Conservation (phyloP, 2,888 invertebrate species). For the Aspidiotus destructor region DNA sequence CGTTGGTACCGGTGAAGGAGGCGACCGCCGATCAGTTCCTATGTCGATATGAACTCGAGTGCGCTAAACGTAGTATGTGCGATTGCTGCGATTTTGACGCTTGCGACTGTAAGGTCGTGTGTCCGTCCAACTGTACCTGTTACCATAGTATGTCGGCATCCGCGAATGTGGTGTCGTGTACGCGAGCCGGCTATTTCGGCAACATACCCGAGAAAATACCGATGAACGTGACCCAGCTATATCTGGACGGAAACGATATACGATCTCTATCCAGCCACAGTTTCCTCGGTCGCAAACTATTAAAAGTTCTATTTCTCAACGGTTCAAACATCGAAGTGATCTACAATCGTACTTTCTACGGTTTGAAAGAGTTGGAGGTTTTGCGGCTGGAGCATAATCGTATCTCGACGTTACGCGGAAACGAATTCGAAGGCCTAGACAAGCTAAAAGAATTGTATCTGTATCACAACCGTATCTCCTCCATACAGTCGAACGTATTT, state of each 20-base stretch:
- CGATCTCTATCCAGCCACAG: slow-evolving; percentile 67
- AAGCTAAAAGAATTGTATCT: slow-evolving; percentile 61
- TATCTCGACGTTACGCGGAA: slow-evolving; percentile 59
- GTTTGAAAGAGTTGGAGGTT: slow-evolving; percentile 63
- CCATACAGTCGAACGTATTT: slow-evolving; percentile 64
- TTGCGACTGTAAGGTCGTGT: slow-evolving; percentile 87
- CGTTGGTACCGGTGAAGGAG: slow-evolving; percentile 59
- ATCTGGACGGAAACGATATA: slow-evolving; percentile 74
- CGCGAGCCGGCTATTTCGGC: slow-evolving; percentile 57
- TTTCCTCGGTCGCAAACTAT: slow-evolving; percentile 72
- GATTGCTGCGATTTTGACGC: slow-evolving; percentile 86
- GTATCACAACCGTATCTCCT: slow-evolving; percentile 61
- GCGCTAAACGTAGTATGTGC: slow-evolving; percentile 62
- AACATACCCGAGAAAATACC: slow-evolving; percentile 71
- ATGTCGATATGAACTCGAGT: slow-evolving; percentile 74
- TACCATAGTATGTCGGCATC: slow-evolving; percentile 81
- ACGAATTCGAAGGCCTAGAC: slow-evolving; percentile 70
- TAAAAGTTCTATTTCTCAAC: slow-evolving; percentile 66
- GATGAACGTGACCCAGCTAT: slow-evolving; percentile 82
- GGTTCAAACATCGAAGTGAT: slow-evolving; percentile 66
- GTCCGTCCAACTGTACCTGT: slow-evolving; percentile 76
- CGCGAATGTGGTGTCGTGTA: slow-evolving; percentile 76
- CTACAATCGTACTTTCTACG: slow-evolving; percentile 74
- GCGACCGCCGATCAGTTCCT: slow-evolving; percentile 72
- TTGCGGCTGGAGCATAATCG: slow-evolving; percentile 67